Base-by-base conservation (phyloP, 2,888 invertebrate species). In the Erebia epiphron region DNA sequence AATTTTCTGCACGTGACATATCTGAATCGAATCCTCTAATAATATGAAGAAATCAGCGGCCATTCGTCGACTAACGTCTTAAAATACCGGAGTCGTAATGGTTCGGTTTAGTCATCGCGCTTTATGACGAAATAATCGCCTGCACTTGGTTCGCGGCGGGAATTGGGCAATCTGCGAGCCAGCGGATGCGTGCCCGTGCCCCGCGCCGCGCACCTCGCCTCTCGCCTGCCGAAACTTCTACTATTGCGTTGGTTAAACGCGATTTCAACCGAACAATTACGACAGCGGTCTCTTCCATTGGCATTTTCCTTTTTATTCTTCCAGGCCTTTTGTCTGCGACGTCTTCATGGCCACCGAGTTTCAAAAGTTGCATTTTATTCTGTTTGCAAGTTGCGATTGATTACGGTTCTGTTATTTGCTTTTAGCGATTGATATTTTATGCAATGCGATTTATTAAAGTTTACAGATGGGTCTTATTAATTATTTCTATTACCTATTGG, bases 121-220 rank as follows among this genome's bases (percentile, higher is more conserved):
- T 79, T 81, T 79, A 85, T 91, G 88, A 89, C 83, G 91, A 83
- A 88, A 88, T 85, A 83, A 85, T 84, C 82, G 83, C 79, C 79
- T 86, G 83, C 80, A 81, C 82, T 81, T 80, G 79, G 82, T 76
- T 74, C 78, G 80, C 79, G 84, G 83, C 83, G 84, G 85, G 88
- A 88, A 90, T 92, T 92, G 89, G 88, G 91, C 89, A 91, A 92
- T 88, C 84, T 82, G 85, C 88, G 78, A 86, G 84, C 83, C 82
- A 85, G 80, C 88, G 87, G 87, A 83, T 83, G 81, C 81, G 80
- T 79, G 79, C 75, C 75, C 82, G 75, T 82, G 75, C 82, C 77
- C 76, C 76, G 56, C 75, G 69, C 68, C 67, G 64, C 68, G 50
- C 73, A 66, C 67, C 62, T 63, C 70, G 65, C 71, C 72, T 73